Evolutionary conservation across 2,113 vertebrate species (phyloP).

Genomic region (Clarias macrocephalus): DNA sequence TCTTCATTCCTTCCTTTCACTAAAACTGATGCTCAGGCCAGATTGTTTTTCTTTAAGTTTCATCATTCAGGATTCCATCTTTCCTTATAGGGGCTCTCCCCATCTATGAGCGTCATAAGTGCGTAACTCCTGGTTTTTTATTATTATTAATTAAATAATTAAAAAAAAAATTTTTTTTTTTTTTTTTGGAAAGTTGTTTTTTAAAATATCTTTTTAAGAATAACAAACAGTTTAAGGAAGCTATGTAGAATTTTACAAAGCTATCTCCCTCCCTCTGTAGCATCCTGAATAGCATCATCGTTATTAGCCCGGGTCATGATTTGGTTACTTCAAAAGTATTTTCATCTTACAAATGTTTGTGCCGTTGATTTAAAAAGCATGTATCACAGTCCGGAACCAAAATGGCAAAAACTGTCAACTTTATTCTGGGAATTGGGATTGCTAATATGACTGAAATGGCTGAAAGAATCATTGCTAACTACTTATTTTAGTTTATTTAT

Average conservation of each 20-base stretch:
- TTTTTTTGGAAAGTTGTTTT: not conserved
- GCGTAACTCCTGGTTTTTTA: not conserved
- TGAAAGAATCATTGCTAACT: not conserved
- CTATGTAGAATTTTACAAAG: not conserved
- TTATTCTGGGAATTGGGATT: not conserved
- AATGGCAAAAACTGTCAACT: not conserved
- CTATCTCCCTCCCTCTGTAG: not conserved
- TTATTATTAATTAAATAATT: too few species aligned
- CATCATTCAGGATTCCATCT: not conserved
- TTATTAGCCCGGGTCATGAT: not conserved
- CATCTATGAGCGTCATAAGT: too few species aligned
- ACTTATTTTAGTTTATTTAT: not conserved
- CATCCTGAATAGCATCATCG: not conserved
- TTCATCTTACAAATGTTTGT: not conserved
- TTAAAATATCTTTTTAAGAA: not conserved
- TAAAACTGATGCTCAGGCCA: not conserved
- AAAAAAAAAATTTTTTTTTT: too few species aligned
- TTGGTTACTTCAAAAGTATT: too few species aligned
- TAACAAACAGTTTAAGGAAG: not conserved
- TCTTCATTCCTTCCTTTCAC: not conserved
- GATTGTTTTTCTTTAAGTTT: too few species aligned
- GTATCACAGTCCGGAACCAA: not conserved
- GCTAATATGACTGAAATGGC: not conserved
- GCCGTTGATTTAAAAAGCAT: not conserved
- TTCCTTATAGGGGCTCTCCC: not conserved